Evolutionary conservation across 2,113 vertebrate species (phyloP).

Genomic region (Xyrauchen texanus): DNA sequence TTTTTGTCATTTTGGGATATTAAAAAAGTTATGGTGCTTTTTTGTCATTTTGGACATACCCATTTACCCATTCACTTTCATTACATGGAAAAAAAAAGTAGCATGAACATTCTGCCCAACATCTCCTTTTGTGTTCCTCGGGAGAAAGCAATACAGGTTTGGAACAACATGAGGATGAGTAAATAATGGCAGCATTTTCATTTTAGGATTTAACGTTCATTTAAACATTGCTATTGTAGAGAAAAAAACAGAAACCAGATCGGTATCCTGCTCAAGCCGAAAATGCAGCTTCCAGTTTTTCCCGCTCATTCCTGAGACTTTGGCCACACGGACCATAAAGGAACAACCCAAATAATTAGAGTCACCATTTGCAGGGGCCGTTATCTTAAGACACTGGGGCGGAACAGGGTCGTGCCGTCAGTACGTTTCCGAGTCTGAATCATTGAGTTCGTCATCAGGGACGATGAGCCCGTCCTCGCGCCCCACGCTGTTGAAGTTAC

Average conservation of each 20-base stretch:
- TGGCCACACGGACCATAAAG: constrained; percentile 16
- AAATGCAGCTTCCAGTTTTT: constrained; percentile 5
- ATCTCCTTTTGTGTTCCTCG: too few relatives aligned
- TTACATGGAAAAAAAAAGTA: too few relatives aligned
- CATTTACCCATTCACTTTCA: too few relatives aligned
- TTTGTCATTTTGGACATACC: too few relatives aligned
- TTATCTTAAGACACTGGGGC: constrained; percentile 28
- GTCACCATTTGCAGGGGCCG: constrained; percentile 37
- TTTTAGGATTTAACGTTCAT: not conserved
- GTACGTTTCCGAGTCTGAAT: constrained; percentile 98
- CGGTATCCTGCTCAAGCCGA: not conserved
- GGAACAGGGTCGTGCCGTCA: constrained; percentile 63
- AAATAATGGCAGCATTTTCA: not conserved
- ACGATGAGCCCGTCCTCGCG: constrained; percentile 86
- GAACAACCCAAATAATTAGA: not conserved
- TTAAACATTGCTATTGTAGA: constrained; percentile 55
- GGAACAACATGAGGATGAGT: too few relatives aligned
- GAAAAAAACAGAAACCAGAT: not conserved
- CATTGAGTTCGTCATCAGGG: constrained; percentile 93
- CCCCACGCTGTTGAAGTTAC: constrained; percentile 94
- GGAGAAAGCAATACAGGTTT: not conserved
- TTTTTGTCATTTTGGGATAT: too few relatives aligned
- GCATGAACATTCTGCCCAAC: too few relatives aligned
- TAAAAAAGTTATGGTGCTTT: too few relatives aligned
- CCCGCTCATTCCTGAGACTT: constrained; percentile 53